Percentiles rank a stretch among this genome's conserved stretches.
Evolutionary conservation across 1,140 invertebrate species (phyloP).

Genomic region (Pinna nobilis): DNA sequence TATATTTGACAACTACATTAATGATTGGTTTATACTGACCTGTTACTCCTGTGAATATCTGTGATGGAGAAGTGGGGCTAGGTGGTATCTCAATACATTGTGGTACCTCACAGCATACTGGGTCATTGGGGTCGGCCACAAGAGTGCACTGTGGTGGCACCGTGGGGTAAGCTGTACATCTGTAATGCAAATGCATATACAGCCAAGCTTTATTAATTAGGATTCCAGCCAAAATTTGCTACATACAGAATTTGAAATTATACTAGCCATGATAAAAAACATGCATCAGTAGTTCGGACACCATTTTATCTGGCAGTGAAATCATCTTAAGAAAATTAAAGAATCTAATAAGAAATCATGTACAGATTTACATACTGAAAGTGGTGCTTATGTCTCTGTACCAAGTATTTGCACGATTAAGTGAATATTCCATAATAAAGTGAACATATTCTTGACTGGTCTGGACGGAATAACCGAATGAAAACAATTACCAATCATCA

Average conservation of each 20-base stretch:
- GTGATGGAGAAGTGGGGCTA: constrained; percentile 47
- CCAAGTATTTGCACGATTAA: no score
- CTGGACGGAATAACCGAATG: no score
- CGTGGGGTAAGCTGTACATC: constrained; percentile 56
- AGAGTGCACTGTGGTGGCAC: constrained; percentile 53
- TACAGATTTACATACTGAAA: no score
- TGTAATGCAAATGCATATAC: constrained; percentile 24
- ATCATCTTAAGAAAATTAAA: no score
- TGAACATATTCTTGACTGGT: no score
- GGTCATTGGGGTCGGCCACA: constrained; percentile 59
- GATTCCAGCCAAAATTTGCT: not conserved
- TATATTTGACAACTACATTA: no score
- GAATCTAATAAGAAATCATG: no score
- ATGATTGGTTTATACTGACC: constrained; percentile 43
- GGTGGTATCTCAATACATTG: constrained; percentile 55
- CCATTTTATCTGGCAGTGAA: no score
- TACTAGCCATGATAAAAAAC: not conserved
- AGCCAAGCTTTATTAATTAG: not conserved
- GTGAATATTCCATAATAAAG: no score
- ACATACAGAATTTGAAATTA: not conserved
- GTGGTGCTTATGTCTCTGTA: no score
- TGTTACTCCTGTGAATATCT: constrained; percentile 47
- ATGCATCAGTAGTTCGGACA: no score
- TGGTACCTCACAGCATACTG: constrained; percentile 56
- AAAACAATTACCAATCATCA: no score